Base-by-base conservation (phyloP, 92 coral and sea anemone genomes). In the Galaxea fascicularis region DNA sequence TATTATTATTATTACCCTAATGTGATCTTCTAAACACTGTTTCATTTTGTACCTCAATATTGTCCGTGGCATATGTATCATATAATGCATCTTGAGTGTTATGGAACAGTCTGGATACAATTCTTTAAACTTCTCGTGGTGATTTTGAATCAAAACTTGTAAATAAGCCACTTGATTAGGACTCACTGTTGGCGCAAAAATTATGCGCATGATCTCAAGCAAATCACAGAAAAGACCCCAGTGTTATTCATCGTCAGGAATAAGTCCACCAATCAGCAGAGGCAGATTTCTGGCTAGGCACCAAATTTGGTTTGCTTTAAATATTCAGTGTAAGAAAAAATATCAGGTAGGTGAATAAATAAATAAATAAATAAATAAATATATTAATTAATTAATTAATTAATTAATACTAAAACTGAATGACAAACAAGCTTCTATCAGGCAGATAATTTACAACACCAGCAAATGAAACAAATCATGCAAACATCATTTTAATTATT, bases 271-370 rank as follows among this genome's bases (percentile, higher is more conserved):
- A 76, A 87, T 71, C 41, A 91, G 67, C 26, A 91, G 71, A 18
- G 95, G 95, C n/a, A 93, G 83, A 62, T 83, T 70, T 13, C 88
- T 26, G 13, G 86, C 90, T 62, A 93, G 90, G 63, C 92, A 93
- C 96, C 94, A 93, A 92, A 93, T 93, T 81, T 93, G 96, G 77
- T 87, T 84, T 80, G 96, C 96, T 90, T 63, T 11, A 84, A 74
- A 26, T 53, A 53, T 53, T 53, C 58, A 53, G 58, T 53, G 58
- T 53, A 53, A 53, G 58, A 53, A 53, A 53, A 53, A 53, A 53
- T 53, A 53, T 53, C 51, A 46, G 51, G 51, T 46, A 46, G 78
- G 49, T 46, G 51, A n/a, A n/a, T n/a, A n/a, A n/a, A n/a, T n/a
- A n/a, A n/a, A n/a, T n/a, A n/a, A 46, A 46, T 46, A 46, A 46